phyloP scores from a whole-genome alignment of 2,888 invertebrate species.

The Synanthedon formicaeformis region DNA sequence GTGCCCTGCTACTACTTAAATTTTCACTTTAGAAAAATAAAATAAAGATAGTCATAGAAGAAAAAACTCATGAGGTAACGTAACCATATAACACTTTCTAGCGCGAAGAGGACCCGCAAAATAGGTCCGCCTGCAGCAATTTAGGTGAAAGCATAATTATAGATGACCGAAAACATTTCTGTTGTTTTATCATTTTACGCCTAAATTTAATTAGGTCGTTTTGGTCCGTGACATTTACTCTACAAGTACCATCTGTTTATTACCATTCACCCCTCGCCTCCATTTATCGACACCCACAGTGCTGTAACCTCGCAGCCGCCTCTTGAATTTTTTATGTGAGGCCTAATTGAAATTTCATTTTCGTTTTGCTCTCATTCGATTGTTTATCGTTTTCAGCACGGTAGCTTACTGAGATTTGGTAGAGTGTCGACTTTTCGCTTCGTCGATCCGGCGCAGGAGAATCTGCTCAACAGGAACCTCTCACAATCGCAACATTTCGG shows the following conservation, averaged over 20 bases:
- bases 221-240: conserved; percentile 7
- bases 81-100: too few relatives aligned
- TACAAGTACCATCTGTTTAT: conserved; percentile 7
- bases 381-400: conserved; percentile 69
- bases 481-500: conserved; percentile 79
- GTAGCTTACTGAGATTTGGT: conserved; percentile 86
- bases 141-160: too few relatives aligned
- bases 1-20: too few relatives aligned
- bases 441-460: conserved; percentile 86
- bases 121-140: too few relatives aligned
- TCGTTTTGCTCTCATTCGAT: neutral
- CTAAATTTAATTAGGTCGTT: conserved; percentile 17
- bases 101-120: too few relatives aligned
- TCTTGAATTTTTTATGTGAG: neutral
- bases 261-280: conserved; percentile 3
- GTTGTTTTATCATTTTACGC: conserved; percentile 3
- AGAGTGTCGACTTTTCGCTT: conserved; percentile 88
- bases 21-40: too few relatives aligned
- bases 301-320: neutral
- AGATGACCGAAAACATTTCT: too few relatives aligned
- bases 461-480: conserved; percentile 80
- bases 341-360: neutral
- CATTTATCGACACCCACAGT: neutral
- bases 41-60: too few relatives aligned
- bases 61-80: too few relatives aligned